phyloP scores from a whole-genome alignment of 64 coral and sea anemone species.

The Montipora foliosa region DNA sequence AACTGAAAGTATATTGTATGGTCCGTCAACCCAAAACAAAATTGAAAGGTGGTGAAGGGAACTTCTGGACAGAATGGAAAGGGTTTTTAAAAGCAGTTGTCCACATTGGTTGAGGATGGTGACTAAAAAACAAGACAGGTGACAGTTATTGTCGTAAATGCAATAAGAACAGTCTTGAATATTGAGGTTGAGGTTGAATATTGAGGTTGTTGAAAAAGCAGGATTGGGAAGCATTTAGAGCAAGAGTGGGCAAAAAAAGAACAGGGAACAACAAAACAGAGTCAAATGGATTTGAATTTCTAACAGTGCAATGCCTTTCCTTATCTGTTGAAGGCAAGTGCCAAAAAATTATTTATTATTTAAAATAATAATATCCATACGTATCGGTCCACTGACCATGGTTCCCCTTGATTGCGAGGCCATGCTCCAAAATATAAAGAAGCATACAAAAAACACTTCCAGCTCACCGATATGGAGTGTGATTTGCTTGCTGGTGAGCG shows the following conservation, averaged over 20 bases:
- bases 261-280: slow-evolving; percentile 27
- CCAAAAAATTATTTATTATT: too few relatives aligned
- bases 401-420: slow-evolving; percentile 56
- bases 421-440: slow-evolving; percentile 63
- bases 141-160: neutral
- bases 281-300: slow-evolving; percentile 36
- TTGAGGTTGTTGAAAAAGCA: slow-evolving; percentile 14
- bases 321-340: slow-evolving; percentile 63
- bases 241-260: slow-evolving; percentile 34
- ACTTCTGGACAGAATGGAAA: slow-evolving; percentile 36
- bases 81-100: slow-evolving; percentile 27
- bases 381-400: slow-evolving; percentile 50
- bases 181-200: neutral
- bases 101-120: slow-evolving; percentile 42
- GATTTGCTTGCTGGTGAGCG: slow-evolving; percentile 71
- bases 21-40: slow-evolving; percentile 10
- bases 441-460: slow-evolving; percentile 62
- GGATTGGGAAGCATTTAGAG: slow-evolving; percentile 27
- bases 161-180: neutral
- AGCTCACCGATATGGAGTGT: slow-evolving; percentile 51
- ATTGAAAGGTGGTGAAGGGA: slow-evolving; percentile 8
- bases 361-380: too few relatives aligned
- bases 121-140: slow-evolving; percentile 25
- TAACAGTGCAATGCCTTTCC: slow-evolving; percentile 67
- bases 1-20: slow-evolving; percentile 22